Base-by-base conservation (phyloP, 2,888 invertebrate species). In the Parasteatoda lunata region DNA sequence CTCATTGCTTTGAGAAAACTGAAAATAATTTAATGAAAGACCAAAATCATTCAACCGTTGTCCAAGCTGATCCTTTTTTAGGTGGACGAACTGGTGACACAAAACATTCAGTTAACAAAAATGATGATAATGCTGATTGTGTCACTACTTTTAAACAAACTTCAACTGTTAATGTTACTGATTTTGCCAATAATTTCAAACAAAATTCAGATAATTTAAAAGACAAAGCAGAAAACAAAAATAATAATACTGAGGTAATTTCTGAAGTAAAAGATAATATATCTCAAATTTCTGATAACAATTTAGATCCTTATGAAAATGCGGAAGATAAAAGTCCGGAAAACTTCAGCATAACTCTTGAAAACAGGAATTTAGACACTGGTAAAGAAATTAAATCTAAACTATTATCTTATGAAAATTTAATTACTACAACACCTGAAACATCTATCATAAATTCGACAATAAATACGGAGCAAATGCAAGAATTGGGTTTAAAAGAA, bases 61-160 rank as follows among this genome's bases (percentile, higher is more conserved):
- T 13, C n/a, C 59, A n/a, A 13, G 8, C 59, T 3, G 71, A 84
- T 84, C 77, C 72, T 84, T 84, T 84, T 84, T 84, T 84, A 84
- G 83, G 65, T 84, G 77, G 72, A 77, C 77, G 71, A 77, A 84
- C 71, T 77, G 71, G 65, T 30, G 75, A 68, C 76, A 76, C 15
- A 51, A 73, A 48, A 77, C 30, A 73, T 80, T 71, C 80, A 80
- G 65, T 72, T 54, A 54, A 45, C 45, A 5, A 30, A 13, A 45
- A 9, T 72, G 72, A 49, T 71, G n/a, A 49, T 72, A 52, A 48
- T 72, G 13, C 15, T 49, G 72, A 52, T 51, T 51, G 72, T 72
- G 51, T 51, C n/a, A 72, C 72, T 13, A 72, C 30, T 30, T 30
- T 30, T 30, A 30, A 30, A 30, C 30, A 30, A 30, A 30, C 30